Percentiles rank a stretch among this genome's conserved stretches.
These are phyloP conservation scores for Microtus ochrogaster DNA, from an alignment of 2,113 vertebrate genomes.

Conservation along the genomic window DNA sequence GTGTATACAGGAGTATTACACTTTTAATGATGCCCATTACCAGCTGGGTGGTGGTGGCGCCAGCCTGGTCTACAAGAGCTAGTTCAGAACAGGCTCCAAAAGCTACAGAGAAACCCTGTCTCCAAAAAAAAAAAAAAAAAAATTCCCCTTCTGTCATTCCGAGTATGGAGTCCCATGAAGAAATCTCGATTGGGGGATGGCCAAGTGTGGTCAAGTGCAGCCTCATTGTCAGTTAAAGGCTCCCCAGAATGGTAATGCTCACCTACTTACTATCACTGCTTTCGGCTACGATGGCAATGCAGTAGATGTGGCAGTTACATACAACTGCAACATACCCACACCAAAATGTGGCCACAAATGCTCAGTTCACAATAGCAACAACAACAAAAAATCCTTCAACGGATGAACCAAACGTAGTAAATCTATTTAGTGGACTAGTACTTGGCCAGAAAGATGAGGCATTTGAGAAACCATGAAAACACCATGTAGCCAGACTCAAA, in stretches of 20 bases:
- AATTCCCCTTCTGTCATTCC: background rate
- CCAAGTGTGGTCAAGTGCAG: background rate
- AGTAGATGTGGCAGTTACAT: background rate
- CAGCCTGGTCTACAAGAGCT: too few species aligned
- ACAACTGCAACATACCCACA: background rate
- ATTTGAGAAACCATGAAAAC: background rate
- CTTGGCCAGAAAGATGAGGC: background rate
- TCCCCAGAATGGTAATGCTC: background rate
- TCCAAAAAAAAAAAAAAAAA: too few species aligned
- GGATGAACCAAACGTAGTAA: background rate
- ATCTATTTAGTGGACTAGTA: background rate
- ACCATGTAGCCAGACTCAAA: background rate
- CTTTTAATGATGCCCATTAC: background rate
- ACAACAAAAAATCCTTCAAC: background rate
- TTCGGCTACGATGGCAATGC: background rate
- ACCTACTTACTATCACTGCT: background rate
- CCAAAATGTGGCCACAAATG: background rate
- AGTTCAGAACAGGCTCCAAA: too few species aligned
- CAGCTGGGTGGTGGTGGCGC: background rate
- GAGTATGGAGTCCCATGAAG: too few species aligned
- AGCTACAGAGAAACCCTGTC: too few species aligned
- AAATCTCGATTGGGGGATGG: too few species aligned
- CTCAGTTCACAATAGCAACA: background rate
- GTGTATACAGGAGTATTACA: background rate
- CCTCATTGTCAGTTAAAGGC: background rate